Percentiles rank a stretch among this genome's conserved stretches.
These are phyloP conservation scores for Cephus pulcher DNA, from an alignment of 2,888 invertebrate genomes.

Conservation along the genomic window DNA sequence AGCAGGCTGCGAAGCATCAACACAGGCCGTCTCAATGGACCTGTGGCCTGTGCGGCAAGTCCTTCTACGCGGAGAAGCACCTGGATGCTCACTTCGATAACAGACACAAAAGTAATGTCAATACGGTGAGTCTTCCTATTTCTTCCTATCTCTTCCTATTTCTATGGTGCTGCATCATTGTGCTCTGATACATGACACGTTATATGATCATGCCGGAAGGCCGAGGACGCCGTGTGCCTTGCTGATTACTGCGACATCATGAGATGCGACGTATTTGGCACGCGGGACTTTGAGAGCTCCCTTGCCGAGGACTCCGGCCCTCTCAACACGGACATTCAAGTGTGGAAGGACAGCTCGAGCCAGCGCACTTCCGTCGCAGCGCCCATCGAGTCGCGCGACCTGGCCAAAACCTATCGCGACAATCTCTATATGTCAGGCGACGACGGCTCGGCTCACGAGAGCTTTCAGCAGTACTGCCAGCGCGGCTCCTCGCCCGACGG, in stretches of 20 bases:
- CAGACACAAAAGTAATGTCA: constrained; percentile 86
- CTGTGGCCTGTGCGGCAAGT: constrained; percentile 91
- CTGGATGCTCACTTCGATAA: constrained; percentile 91
- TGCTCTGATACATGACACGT: too few species aligned
- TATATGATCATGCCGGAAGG: constrained; percentile 68
- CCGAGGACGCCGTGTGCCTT: constrained; percentile 91
- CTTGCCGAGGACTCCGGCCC: constrained; percentile 73
- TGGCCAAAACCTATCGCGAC: constrained; percentile 34
- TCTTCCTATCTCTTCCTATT: neutral
- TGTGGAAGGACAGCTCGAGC: constrained; percentile 82
- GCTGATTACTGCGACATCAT: constrained; percentile 97
- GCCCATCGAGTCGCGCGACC: constrained; percentile 50
- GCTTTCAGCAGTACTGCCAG: constrained; percentile 37
- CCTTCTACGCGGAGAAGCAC: constrained; percentile 89
- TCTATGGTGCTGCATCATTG: neutral
- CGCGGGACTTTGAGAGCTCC: constrained; percentile 72
- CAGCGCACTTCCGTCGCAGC: constrained; percentile 68
- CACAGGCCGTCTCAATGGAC: constrained; percentile 91
- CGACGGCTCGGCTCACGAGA: constrained; percentile 29
- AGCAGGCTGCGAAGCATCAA: constrained; percentile 86
- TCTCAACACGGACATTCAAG: constrained; percentile 81
- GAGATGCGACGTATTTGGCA: constrained; percentile 89
- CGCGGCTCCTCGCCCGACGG: constrained; percentile 32
- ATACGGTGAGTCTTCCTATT: constrained; percentile 72
- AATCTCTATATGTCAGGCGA: constrained; percentile 16